Evolutionary conservation across 2,113 vertebrate genomes (phyloP).

Genomic region (Fukomys damarensis): DNA sequence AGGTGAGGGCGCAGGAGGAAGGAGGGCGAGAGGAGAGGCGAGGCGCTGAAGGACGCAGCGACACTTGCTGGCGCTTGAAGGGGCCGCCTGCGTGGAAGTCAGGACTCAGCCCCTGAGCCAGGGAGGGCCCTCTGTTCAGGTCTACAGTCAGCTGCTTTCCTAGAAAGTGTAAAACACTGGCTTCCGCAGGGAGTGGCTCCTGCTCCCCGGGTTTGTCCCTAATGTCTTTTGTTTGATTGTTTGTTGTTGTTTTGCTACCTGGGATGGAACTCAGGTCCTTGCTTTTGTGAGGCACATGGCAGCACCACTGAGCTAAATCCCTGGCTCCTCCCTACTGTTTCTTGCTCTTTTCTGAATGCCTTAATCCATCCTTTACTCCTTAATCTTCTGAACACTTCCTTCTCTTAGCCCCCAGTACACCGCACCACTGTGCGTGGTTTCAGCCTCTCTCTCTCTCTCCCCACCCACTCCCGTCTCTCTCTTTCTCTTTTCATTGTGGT

Average conservation of each 20-base stretch:
- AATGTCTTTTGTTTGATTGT: too few species aligned
- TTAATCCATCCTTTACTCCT: too few species aligned
- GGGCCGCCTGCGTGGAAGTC: rapidly evolving
- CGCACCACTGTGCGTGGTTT: rapidly evolving
- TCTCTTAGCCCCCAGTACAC: neutral
- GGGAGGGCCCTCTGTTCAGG: neutral
- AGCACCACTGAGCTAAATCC: too few species aligned
- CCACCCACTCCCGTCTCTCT: neutral
- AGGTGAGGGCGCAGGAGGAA: rapidly evolving
- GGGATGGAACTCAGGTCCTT: too few species aligned
- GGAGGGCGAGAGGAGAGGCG: too few species aligned
- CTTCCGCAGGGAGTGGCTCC: rapidly evolving
- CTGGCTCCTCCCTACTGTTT: too few species aligned
- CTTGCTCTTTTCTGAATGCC: neutral
- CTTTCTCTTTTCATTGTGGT: neutral
- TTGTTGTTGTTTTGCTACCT: too few species aligned
- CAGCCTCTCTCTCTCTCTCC: neutral
- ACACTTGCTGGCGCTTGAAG: too few species aligned
- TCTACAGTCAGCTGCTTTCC: neutral
- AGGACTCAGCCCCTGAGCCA: neutral
- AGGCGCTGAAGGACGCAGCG: rapidly evolving
- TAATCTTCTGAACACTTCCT: neutral
- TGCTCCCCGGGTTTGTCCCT: rapidly evolving
- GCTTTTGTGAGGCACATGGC: too few species aligned
- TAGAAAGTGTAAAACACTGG: rapidly evolving